These are phyloP conservation scores for Ophion ventricosus DNA, from an alignment of 2,888 invertebrate genomes.

Conservation along the genomic window DNA sequence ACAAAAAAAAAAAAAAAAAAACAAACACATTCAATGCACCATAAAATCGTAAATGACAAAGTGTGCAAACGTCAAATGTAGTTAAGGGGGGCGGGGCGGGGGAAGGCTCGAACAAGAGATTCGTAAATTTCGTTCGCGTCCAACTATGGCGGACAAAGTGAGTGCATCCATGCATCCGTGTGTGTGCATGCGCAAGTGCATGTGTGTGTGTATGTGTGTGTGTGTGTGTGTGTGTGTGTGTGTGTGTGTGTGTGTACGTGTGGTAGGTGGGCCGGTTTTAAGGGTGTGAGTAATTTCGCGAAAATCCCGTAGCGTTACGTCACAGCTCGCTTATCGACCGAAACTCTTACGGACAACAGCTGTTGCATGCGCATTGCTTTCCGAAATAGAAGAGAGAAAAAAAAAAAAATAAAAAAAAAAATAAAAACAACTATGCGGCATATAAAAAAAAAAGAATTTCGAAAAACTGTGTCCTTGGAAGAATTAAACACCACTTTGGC, in stretches of 20 bases:
- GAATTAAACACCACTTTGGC: no score
- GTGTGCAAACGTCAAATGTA: constrained; percentile 52
- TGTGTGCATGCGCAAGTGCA: not conserved
- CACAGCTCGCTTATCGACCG: constrained; percentile 42
- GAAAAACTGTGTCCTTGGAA: not conserved
- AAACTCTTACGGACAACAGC: constrained; percentile 59
- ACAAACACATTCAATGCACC: not conserved
- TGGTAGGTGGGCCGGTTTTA: not conserved
- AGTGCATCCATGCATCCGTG: constrained; percentile 49
- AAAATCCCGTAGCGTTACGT: constrained; percentile 17
- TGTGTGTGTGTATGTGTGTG: no score
- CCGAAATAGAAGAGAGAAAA: constrained; percentile 2
- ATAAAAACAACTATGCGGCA: not conserved
- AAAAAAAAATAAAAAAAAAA: not conserved
- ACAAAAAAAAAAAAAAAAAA: no score
- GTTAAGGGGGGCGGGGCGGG: no score
- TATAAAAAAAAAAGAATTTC: not conserved
- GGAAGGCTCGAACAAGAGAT: constrained; percentile 24
- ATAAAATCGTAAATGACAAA: not conserved
- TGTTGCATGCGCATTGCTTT: constrained; percentile 35
- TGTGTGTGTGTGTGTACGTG: no score
- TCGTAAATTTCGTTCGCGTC: constrained; percentile 37
- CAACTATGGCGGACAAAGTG: constrained; percentile 68
- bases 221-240: no score
- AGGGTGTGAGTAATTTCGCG: constrained; percentile 25